These are phyloP conservation scores for Apomyelois bistriatella DNA, from an alignment of 2,888 invertebrate species.

Conservation along the genomic window DNA sequence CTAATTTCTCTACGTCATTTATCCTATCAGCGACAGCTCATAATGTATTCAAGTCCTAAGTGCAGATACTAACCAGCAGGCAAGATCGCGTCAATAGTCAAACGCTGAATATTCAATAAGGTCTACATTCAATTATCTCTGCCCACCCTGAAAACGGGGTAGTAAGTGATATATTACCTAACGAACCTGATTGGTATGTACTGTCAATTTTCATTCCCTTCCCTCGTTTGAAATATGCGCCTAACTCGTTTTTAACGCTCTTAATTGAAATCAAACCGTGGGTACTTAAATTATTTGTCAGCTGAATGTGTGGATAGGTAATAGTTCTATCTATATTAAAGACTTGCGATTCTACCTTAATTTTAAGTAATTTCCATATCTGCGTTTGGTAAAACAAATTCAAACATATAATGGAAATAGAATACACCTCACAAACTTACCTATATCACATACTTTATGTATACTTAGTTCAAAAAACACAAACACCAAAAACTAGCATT, in stretches of 20 bases:
- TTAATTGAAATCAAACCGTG: background rate
- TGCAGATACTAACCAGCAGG: conserved; percentile 1
- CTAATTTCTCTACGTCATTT: background rate
- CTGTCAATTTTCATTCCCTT: conserved; percentile 7
- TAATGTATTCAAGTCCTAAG: conserved; percentile 7
- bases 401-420: too few species aligned
- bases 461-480: too few species aligned
- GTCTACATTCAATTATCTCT: conserved; percentile 11
- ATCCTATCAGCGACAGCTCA: background rate
- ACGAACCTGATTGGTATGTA: conserved; percentile 9
- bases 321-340: too few species aligned
- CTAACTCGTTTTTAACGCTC: background rate
- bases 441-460: too few species aligned
- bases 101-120: conserved; percentile 13
- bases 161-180: conserved; percentile 13
- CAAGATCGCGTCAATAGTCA: conserved; percentile 5
- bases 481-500: too few species aligned
- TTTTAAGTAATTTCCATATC: too few species aligned
- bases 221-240: background rate
- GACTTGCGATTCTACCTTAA: too few species aligned
- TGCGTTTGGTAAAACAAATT: too few species aligned
- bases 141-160: conserved; percentile 10
- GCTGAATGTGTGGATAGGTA: background rate
- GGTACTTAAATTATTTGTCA: background rate
- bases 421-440: too few species aligned